Base-by-base conservation (phyloP, 2,113 vertebrate genomes). In the Cyphomyrus discorhynchus region DNA sequence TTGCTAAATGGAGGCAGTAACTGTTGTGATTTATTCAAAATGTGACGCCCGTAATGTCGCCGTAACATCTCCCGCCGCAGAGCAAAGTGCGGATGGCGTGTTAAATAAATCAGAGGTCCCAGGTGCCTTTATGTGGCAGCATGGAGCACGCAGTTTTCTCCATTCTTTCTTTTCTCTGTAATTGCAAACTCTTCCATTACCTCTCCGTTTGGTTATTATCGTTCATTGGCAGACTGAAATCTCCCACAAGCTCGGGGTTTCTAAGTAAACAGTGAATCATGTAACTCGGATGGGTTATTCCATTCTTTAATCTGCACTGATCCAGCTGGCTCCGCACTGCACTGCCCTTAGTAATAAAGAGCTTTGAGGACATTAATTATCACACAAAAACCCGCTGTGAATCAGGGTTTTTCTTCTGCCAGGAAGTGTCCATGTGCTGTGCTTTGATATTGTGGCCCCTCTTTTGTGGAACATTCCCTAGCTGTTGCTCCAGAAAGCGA, bases 21-120 rank as follows among this genome's bases (percentile, higher is more conserved):
- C 86, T 86, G 84, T 56, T 70, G 90, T 92, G 93, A 93, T 93
- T 94, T 94, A 94, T 93, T 92, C 87, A 89, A 91, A 92, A 92
- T 92, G 90, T 92, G 91, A 93, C 89, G 92, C 92, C 90, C 70
- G 70, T 93, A 92, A 92, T 93, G 90, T 90, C 88, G 82, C 91
- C 92, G 92, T 92, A 92, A 94, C 91, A 91, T 92, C 88, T 90
- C 86, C 15, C 85, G 74, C 80, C 89, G 87, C 90, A 85, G 50
- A 91, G 62, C 52, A 87, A 91, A 89, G 77, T 35, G 84, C 52
- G 47, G 4, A 74, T 58, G 90, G 86, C 88, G 89, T 39, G 53
- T 92, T 92, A 92, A 89, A 93, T 93, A 92, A 92, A 93, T 93
- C 93, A 92, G 88, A 70, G 35, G 53, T 88, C 87, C 87, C 46